These are phyloP conservation scores for Embidobia sp. DNA, from an alignment of 2,888 invertebrate species.

Conservation along the genomic window DNA sequence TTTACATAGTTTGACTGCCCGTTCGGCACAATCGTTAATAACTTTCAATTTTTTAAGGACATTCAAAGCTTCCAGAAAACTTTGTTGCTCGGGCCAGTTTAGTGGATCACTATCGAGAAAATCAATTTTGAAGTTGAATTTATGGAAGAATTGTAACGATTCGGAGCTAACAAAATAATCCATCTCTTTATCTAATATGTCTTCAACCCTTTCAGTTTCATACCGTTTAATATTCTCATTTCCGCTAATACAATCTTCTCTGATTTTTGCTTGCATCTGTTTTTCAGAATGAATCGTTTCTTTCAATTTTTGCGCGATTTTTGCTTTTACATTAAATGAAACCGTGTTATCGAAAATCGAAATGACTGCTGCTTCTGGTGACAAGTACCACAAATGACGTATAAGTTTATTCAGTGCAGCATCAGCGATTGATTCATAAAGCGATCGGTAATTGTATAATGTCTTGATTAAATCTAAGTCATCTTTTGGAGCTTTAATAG, in stretches of 20 bases:
- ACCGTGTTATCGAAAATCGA: constrained; percentile 3
- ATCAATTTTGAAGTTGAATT: neutral
- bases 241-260: no score
- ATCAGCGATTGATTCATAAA: neutral
- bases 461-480: neutral
- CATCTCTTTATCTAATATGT: neutral
- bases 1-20: neutral
- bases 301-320: neutral
- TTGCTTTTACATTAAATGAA: neutral
- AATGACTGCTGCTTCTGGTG: neutral
- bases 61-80: neutral
- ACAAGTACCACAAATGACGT: constrained; percentile 3
- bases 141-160: neutral
- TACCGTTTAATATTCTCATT: neutral
- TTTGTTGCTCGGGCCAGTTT: neutral
- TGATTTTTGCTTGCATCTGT: neutral
- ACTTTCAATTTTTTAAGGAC: neutral
- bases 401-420: neutral
- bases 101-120: neutral
- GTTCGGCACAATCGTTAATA: no score
- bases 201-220: neutral
- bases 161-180: neutral
- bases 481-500: neutral
- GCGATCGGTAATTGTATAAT: neutral
- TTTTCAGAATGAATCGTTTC: no score